A percentile compares a stretch with the other conserved stretches of the same genome.
These are phyloP conservation scores for Poecilia picta DNA, from an alignment of 2,797 vertebrate species.

Conservation along the genomic window DNA sequence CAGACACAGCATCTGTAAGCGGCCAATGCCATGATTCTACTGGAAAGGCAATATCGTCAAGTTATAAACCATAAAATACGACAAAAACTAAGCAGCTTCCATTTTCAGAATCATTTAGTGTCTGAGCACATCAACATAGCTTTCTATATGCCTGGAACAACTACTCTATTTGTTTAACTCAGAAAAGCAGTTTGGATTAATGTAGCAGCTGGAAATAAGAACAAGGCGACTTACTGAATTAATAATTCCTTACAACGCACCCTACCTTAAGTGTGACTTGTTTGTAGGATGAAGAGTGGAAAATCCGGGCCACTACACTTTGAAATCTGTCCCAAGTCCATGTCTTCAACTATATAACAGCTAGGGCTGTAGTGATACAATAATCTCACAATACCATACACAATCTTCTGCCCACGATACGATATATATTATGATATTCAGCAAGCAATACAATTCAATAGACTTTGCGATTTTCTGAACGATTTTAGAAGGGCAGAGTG, in stretches of 20 bases:
- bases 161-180: neutral
- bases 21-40: neutral
- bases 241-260: neutral
- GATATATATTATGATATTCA: too few relatives aligned
- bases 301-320: neutral
- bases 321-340: neutral
- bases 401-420: too few relatives aligned
- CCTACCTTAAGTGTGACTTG: neutral
- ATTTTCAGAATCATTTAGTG: neutral
- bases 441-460: too few relatives aligned
- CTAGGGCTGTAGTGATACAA: too few relatives aligned
- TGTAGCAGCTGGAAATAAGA: neutral
- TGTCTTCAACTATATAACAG: neutral
- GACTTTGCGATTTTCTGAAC: too few relatives aligned
- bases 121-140: neutral
- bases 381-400: too few relatives aligned
- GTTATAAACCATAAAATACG: neutral
- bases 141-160: neutral
- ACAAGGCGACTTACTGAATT: neutral
- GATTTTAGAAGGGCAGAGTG: too few relatives aligned
- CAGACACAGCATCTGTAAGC: neutral
- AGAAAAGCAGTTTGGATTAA: neutral
- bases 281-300: slow-evolving; percentile 4
- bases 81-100: neutral
- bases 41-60: neutral